Percentiles rank a stretch among this genome's conserved stretches.
Evolutionary conservation across 2,113 vertebrate genomes (phyloP).

Genomic region (Elanoides forficatus): DNA sequence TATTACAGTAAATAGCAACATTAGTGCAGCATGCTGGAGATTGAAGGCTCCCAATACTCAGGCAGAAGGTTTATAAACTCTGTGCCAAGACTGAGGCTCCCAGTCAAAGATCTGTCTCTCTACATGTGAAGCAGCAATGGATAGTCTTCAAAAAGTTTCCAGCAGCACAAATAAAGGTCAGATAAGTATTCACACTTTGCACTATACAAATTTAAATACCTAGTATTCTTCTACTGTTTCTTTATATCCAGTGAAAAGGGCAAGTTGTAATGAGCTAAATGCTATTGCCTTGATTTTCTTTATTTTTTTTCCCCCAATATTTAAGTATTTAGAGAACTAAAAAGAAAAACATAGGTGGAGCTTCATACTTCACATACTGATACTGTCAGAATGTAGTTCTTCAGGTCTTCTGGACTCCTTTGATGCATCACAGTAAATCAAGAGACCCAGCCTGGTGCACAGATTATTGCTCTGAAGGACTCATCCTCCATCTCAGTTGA

Average conservation of each 20-base stretch:
- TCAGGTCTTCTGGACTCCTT: neutral
- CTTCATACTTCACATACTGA: neutral
- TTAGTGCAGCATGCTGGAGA: neutral
- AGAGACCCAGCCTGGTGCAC: neutral
- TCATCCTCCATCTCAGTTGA: neutral
- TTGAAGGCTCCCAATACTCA: neutral
- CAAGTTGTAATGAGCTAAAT: neutral
- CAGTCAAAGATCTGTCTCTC: neutral
- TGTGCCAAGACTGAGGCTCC: neutral
- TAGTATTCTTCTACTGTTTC: neutral
- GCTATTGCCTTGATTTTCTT: neutral
- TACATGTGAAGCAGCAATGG: fast-evolving
- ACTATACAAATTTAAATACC: neutral
- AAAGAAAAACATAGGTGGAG: neutral
- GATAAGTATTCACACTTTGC: neutral
- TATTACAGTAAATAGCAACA: neutral
- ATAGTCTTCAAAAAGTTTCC: neutral
- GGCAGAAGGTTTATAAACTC: neutral
- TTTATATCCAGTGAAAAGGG: neutral
- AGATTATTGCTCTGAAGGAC: neutral
- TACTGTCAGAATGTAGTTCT: neutral
- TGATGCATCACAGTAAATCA: neutral
- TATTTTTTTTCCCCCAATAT: fast-evolving
- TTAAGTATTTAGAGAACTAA: neutral
- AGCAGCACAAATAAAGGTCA: neutral